phyloP scores from a whole-genome alignment of 2,113 vertebrate genomes.

The Suncus etruscus region DNA sequence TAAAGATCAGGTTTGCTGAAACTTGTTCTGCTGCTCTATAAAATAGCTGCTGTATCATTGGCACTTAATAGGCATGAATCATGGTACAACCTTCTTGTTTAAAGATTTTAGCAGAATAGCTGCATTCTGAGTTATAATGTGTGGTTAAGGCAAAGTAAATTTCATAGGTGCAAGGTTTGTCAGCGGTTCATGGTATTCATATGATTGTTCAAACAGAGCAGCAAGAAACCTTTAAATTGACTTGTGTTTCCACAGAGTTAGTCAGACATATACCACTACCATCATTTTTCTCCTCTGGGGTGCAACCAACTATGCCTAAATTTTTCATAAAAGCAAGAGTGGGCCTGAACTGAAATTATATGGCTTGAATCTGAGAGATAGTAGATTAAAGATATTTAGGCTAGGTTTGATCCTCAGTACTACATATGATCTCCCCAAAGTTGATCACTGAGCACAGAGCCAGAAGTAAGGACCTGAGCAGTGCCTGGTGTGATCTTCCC shows the following conservation, averaged over 20 bases:
- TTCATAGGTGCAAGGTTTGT: background rate
- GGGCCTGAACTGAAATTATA: background rate
- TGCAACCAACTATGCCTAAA: background rate
- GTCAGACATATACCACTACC: background rate
- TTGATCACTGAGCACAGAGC: too few species aligned
- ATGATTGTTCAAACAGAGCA: background rate
- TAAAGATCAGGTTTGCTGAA: constrained; percentile 83
- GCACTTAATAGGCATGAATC: constrained; percentile 65
- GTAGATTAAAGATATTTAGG: too few species aligned
- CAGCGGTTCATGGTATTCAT: background rate
- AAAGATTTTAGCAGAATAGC: constrained; percentile 40
- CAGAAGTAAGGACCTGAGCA: too few species aligned
- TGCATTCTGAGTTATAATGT: background rate
- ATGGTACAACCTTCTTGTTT: background rate
- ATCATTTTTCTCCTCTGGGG: too few species aligned
- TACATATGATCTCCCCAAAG: too few species aligned
- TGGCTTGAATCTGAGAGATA: background rate
- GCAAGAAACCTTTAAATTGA: background rate
- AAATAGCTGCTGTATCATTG: constrained; percentile 67
- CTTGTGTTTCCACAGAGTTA: background rate
- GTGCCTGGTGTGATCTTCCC: too few species aligned
- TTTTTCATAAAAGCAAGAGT: background rate
- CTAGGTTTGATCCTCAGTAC: too few species aligned
- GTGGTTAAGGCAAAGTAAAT: background rate
- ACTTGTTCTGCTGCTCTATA: constrained; percentile 79